Conservation (phyloP, 1,140 invertebrate species). For the Bemisia tabaci region DNA sequence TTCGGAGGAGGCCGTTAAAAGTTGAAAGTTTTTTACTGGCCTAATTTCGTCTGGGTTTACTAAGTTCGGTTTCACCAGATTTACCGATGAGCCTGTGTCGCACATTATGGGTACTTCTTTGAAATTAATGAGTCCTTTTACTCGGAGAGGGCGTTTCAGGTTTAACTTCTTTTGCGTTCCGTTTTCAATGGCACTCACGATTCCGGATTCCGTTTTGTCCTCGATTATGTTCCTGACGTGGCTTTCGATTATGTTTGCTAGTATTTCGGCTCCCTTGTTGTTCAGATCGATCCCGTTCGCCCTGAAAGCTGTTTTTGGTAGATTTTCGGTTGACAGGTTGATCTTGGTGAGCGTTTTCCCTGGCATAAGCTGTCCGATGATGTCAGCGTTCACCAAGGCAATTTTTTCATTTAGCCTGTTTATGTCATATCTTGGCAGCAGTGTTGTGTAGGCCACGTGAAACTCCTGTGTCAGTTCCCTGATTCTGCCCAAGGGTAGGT, state of each 20-base stretch:
- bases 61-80: neutral
- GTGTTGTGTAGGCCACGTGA: neutral
- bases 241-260: neutral
- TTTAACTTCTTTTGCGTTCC: neutral
- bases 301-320: neutral
- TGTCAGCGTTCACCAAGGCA: neutral
- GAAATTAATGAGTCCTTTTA: neutral
- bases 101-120: neutral
- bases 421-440: neutral
- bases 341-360: neutral
- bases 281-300: no score
- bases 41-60: neutral
- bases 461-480: neutral
- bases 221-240: neutral
- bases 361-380: neutral
- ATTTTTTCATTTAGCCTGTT: neutral
- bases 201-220: neutral
- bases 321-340: neutral
- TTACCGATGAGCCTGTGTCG: neutral
- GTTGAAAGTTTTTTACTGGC: neutral
- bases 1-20: neutral
- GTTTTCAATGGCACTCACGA: neutral
- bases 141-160: neutral
- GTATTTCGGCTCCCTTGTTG: no score
- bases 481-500: neutral